Percentiles rank a stretch among this genome's conserved stretches.
Evolutionary conservation across 1,140 invertebrate species (phyloP).

Genomic region (Archivesica marissinica): DNA sequence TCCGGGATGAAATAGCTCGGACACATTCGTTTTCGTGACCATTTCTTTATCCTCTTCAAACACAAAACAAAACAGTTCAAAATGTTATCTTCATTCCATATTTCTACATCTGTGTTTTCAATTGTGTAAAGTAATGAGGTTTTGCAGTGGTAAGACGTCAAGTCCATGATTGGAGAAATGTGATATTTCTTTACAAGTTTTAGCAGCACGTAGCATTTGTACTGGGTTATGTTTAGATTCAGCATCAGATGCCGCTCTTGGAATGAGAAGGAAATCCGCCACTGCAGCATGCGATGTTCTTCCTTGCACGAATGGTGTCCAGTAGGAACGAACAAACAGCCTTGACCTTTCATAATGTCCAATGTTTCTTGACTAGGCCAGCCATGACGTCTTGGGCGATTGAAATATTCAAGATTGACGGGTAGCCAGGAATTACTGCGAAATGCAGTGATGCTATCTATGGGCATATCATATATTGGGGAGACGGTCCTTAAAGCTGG

Average conservation of each 20-base stretch:
- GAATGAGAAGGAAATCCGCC: conserved; percentile 42
- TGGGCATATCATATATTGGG: not conserved
- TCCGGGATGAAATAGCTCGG: conserved; percentile 37
- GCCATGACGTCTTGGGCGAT: not conserved
- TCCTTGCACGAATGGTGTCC: conserved; percentile 15
- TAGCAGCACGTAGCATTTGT: conserved; percentile 42
- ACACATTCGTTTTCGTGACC: not conserved
- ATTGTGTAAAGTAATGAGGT: conserved; percentile 19
- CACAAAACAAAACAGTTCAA: conserved; percentile 21
- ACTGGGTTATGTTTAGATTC: conserved; percentile 15
- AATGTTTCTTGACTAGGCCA: not conserved
- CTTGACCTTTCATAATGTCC: not conserved
- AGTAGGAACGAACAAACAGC: conserved; percentile 17
- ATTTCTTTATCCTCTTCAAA: not conserved
- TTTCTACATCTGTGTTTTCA: not conserved
- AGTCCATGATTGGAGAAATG: conserved; percentile 7
- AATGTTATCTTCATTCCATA: conserved; percentile 22
- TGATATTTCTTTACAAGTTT: conserved; percentile 31
- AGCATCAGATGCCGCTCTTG: conserved; percentile 38
- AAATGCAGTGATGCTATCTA: conserved; percentile 18
- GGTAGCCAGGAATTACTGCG: not conserved
- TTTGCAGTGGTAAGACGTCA: conserved; percentile 31
- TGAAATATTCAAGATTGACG: not conserved
- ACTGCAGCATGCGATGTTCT: conserved; percentile 8
- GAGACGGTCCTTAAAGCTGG: conserved; percentile 6